Base-by-base conservation (phyloP, 2,888 invertebrate species). In the Drosophila cyrtoloma region DNA sequence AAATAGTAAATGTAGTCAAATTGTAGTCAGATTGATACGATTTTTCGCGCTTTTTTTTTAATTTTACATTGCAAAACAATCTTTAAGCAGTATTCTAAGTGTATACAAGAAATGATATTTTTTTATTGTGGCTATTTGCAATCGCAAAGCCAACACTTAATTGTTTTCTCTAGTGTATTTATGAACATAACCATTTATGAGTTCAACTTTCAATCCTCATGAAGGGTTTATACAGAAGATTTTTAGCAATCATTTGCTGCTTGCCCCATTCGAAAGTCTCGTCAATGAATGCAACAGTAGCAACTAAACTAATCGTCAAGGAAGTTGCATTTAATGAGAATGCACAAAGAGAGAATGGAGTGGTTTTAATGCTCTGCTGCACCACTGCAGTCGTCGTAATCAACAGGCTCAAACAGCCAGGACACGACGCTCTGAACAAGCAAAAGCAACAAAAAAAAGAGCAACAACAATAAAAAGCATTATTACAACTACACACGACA, bases 401-500 rank as follows among this genome's bases (percentile, higher is more conserved):
- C 82, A 80, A 80, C 79, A 82, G 71, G 75, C 82, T 73, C 66
- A 66, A 56, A 42, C 28, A 42, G 50, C 2, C 44, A 26, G 65
- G 59, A 53, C 57, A 37, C 70, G 47, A 16, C 47, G 5, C 28
- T 37, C 30, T 37, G n/a, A 66, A 55, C 60, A 56, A 64, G 55
- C 57, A 75, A 69, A 58, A 55, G 30, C 56, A 72, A 61, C 53
- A 81, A 69, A 6, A 6, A 3, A 6, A 59, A 53, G 56, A 59
- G 52, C 61, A 71, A 62, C 67, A 81, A 79, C 56, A 65, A 66
- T 70, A 53, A 64, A 61, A 71, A 71, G 71, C 60, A 61, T 79
- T 82, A 82, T 83, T 83, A 76, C 83, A 79, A 67, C 67, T 71
- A 71, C 60, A 71, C 50, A 59, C 10, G 4, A 39, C 19, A 42